Conservation (phyloP, 2,888 invertebrate genomes). For the Drosophila sordidula region DNA sequence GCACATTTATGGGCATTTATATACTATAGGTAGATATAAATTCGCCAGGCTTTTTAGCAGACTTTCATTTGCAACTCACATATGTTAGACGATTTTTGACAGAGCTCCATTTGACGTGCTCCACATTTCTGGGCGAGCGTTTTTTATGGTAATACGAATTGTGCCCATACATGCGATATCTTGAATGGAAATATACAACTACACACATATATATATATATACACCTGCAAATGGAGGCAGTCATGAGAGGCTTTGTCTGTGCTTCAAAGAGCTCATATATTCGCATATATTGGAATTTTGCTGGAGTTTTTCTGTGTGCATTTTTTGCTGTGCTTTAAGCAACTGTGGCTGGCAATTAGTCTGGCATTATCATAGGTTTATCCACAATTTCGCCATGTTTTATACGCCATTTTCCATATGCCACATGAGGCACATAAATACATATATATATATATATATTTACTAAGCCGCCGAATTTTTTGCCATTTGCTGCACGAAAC, state of each 20-base stretch:
- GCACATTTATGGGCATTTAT: conserved; percentile 1
- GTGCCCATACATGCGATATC: conserved; percentile 51
- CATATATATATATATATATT: conserved; percentile 17
- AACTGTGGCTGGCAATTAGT: conserved; percentile 41
- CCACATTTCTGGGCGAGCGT: conserved; percentile 28
- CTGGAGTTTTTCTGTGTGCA: conserved; percentile 7
- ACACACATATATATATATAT: neutral
- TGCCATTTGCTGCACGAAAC: conserved; percentile 56
- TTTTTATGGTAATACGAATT: conserved; percentile 55
- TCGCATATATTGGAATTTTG: neutral
- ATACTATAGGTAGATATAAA: conserved; percentile 33
- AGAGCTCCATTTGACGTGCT: conserved; percentile 45
- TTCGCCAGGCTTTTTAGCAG: conserved; percentile 65
- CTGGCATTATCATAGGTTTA: conserved; percentile 39
- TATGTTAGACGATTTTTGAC: conserved; percentile 53
- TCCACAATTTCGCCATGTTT: conserved; percentile 15
- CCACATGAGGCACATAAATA: conserved; percentile 14
- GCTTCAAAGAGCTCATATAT: conserved; percentile 10
- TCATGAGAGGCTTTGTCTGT: conserved; percentile 34
- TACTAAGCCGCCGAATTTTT: conserved; percentile 34
- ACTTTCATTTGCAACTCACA: conserved; percentile 45
- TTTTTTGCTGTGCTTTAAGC: conserved; percentile 4
- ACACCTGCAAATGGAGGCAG: conserved; percentile 31
- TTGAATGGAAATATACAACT: neutral
- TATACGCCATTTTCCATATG: conserved; percentile 2